Evolutionary conservation across 2,113 vertebrate genomes (phyloP).

Genomic region (Oreamnos americanus): DNA sequence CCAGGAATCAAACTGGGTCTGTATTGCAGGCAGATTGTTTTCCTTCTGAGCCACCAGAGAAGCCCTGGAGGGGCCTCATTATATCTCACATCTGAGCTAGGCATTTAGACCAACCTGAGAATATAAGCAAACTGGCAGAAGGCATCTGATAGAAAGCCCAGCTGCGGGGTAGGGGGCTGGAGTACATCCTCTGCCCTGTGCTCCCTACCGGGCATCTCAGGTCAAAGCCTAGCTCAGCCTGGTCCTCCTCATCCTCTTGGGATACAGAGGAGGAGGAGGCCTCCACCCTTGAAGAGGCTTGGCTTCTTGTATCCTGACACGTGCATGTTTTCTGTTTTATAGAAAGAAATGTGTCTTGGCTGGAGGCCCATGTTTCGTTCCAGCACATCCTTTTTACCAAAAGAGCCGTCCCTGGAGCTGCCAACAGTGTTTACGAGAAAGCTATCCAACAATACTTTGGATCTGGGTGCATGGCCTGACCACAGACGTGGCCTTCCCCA

Average conservation of each 20-base stretch:
- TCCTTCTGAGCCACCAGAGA: background rate
- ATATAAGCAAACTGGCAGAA: background rate
- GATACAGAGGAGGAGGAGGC: background rate
- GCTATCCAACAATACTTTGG: constrained; percentile 44
- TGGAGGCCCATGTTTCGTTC: constrained; percentile 57
- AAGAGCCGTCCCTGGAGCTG: constrained; percentile 61
- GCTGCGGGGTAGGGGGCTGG: background rate
- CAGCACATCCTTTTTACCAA: constrained; percentile 70
- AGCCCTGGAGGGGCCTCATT: background rate
- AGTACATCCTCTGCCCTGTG: background rate
- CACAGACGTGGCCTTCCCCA: background rate
- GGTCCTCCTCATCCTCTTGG: background rate
- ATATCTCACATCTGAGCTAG: background rate
- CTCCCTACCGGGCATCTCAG: background rate
- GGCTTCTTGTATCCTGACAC: constrained; percentile 7
- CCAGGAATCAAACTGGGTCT: background rate
- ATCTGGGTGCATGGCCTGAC: constrained; percentile 43
- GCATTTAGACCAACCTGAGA: background rate
- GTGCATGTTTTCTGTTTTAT: constrained; percentile 57
- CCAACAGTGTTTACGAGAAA: constrained; percentile 59
- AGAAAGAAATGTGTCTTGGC: constrained; percentile 68
- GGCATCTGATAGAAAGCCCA: background rate
- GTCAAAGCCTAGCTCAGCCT: background rate
- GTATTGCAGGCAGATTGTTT: background rate
- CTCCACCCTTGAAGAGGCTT: background rate